Conservation (phyloP, 2,113 vertebrate species). For the Spilogale gracilis region DNA sequence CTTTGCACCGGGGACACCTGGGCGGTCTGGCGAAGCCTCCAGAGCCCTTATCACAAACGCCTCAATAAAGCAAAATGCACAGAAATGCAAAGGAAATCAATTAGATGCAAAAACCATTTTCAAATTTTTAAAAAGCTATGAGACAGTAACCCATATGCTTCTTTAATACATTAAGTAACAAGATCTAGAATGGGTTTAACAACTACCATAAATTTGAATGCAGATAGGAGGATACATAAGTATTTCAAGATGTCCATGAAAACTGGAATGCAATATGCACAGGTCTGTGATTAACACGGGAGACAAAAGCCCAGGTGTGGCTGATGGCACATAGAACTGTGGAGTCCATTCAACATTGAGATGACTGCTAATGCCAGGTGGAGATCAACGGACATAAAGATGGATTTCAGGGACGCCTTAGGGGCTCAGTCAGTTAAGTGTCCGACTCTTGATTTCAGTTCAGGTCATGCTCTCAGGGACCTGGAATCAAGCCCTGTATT, state of each 20-base stretch:
- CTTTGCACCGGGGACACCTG: background rate
- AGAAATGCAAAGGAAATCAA: background rate
- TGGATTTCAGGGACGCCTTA: background rate
- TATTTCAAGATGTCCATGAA: background rate
- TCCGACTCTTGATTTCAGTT: background rate
- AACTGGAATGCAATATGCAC: background rate
- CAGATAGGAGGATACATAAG: background rate
- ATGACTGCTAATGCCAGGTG: background rate
- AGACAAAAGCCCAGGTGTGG: background rate
- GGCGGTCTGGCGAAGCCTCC: background rate
- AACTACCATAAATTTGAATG: background rate
- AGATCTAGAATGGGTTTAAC: background rate
- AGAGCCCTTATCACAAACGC: background rate
- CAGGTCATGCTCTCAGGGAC: background rate
- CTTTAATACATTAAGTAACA: background rate
- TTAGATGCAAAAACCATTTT: background rate
- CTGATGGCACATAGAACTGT: rapidly evolving
- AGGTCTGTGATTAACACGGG: background rate
- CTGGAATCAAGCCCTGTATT: background rate
- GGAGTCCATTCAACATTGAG: background rate
- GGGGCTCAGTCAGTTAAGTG: background rate
- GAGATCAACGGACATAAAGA: background rate
- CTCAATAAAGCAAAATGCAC: background rate
- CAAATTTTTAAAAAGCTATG: background rate
- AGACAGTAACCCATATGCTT: background rate